phyloP scores from a whole-genome alignment of 1,140 invertebrate species.

The Sitobion miscanthi region DNA sequence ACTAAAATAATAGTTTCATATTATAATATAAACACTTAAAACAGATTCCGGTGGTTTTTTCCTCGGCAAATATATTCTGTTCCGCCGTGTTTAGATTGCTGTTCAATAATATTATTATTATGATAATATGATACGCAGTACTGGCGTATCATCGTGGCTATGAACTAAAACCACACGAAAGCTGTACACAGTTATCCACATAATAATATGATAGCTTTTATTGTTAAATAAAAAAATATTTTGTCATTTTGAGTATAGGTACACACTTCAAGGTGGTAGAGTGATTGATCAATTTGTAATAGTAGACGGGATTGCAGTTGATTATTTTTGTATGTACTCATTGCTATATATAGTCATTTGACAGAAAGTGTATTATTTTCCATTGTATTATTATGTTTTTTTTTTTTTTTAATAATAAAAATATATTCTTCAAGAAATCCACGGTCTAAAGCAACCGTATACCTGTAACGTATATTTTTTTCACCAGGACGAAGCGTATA shows the following conservation, averaged over 20 bases:
- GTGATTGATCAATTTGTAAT: conserved; percentile 10
- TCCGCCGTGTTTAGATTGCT: background rate
- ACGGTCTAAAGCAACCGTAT: background rate
- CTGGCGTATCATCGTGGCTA: background rate
- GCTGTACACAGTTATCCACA: background rate
- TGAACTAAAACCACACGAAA: background rate
- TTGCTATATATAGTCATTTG: background rate
- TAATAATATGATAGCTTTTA: background rate
- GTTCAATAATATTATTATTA: background rate
- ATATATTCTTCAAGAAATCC: background rate
- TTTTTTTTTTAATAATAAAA: background rate
- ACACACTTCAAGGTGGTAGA: background rate
- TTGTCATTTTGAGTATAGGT: background rate
- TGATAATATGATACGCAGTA: background rate
- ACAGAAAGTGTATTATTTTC: background rate
- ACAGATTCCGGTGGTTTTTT: background rate
- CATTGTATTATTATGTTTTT: background rate
- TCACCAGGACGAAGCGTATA: background rate
- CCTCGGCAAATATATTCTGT: background rate
- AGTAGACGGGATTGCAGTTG: background rate
- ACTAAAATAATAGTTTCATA: background rate
- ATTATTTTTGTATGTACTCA: background rate
- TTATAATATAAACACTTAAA: background rate
- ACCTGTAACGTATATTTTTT: conserved; percentile 1
- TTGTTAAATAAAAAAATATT: conserved; percentile 17